Conservation (phyloP, 2,888 invertebrate genomes). For the Oxytorus armatus region DNA sequence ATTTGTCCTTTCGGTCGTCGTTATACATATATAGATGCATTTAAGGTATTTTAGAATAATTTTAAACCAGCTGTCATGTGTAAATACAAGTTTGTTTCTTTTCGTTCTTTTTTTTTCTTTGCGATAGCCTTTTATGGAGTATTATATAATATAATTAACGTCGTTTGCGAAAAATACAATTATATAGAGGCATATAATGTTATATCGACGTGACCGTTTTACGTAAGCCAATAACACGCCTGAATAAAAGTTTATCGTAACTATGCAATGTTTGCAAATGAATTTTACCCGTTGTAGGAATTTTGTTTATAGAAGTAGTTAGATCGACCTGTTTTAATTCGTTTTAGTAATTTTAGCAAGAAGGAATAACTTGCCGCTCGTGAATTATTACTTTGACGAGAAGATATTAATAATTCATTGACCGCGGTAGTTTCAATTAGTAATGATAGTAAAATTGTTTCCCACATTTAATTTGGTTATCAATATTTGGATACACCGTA, state of each 20-base stretch:
- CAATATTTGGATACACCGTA: too few species aligned
- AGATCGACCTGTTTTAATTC: too few species aligned
- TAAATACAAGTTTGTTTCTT: conserved; percentile 55
- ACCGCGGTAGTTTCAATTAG: too few species aligned
- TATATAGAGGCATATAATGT: conserved; percentile 23
- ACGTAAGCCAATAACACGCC: conserved; percentile 46
- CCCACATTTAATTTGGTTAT: too few species aligned
- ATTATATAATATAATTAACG: conserved; percentile 42
- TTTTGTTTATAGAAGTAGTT: too few species aligned
- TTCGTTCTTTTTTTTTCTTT: not conserved
- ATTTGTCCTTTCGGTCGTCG: conserved; percentile 23
- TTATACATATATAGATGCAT: conserved; percentile 12
- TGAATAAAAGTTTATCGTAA: conserved; percentile 60
- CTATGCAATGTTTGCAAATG: not conserved
- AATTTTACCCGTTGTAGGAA: too few species aligned
- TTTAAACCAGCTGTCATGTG: conserved; percentile 50
- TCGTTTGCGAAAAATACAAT: conserved; percentile 21
- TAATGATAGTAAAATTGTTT: too few species aligned
- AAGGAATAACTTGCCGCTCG: too few species aligned
- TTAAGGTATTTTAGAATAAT: conserved; percentile 36
- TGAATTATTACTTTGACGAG: too few species aligned
- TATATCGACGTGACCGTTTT: conserved; percentile 29
- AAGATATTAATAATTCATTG: too few species aligned
- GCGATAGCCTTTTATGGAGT: conserved; percentile 37
- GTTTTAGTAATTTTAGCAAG: too few species aligned